Conservation (phyloP, 1,140 invertebrate genomes). For the Trachymyrmex cornetzi region DNA sequence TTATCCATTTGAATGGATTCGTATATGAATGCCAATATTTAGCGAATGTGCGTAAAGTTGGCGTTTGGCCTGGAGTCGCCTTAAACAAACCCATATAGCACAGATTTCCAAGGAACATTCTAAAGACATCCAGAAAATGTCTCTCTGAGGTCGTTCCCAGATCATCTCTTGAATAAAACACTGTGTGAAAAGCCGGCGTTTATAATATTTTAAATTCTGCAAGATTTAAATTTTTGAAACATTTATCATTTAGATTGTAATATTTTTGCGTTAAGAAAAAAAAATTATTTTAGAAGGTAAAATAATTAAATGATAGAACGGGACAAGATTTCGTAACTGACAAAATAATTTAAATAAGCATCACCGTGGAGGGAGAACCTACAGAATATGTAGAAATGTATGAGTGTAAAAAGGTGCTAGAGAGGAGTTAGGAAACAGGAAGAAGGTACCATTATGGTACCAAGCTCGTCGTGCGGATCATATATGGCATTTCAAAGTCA, state of each 20-base stretch:
- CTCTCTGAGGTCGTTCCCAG: too few relatives aligned
- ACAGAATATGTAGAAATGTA: neutral
- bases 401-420: neutral
- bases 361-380: slow-evolving; percentile 6
- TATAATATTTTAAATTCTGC: neutral
- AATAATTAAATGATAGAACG: neutral
- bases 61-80: too few relatives aligned
- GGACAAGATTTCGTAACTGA: neutral
- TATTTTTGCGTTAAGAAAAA: neutral
- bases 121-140: too few relatives aligned
- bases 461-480: slow-evolving; percentile 25
- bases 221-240: neutral
- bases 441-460: slow-evolving; percentile 49
- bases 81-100: too few relatives aligned
- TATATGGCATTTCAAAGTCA: slow-evolving; percentile 61
- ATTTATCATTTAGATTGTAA: neutral
- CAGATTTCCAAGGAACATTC: too few relatives aligned
- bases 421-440: neutral
- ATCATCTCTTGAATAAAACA: too few relatives aligned
- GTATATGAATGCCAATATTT: too few relatives aligned
- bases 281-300: neutral
- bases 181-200: neutral
- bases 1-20: too few relatives aligned
- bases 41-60: too few relatives aligned
- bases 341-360: slow-evolving; percentile 2